These are phyloP conservation scores for Harlomillsia oculata DNA, from an alignment of 1,140 invertebrate species.

Conservation along the genomic window DNA sequence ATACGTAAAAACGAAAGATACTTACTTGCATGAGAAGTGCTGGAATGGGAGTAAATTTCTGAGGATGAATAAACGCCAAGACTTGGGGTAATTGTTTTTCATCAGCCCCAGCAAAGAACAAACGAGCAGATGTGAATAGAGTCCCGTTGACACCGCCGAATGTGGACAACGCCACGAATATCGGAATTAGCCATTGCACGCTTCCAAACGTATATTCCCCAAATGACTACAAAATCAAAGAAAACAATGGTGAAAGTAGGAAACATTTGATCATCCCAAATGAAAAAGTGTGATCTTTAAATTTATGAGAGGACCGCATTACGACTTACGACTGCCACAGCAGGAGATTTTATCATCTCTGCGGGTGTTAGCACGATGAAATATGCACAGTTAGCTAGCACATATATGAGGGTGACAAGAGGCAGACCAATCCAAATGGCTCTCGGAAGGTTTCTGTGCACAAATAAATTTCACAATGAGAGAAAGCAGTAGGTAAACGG, in stretches of 20 bases:
- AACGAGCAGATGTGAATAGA: constrained; percentile 73
- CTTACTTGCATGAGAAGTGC: constrained; percentile 65
- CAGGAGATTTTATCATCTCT: constrained; percentile 65
- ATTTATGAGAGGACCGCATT: too few species aligned
- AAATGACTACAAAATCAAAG: constrained; percentile 53
- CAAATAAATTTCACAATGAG: constrained; percentile 1
- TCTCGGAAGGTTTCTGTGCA: constrained; percentile 66
- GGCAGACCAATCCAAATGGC: constrained; percentile 82
- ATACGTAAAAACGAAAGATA: constrained; percentile 26
- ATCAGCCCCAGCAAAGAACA: constrained; percentile 65
- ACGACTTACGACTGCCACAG: constrained; percentile 66
- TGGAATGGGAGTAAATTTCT: constrained; percentile 67
- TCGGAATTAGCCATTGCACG: constrained; percentile 68
- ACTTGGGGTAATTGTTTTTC: constrained; percentile 69
- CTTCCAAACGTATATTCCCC: constrained; percentile 64
- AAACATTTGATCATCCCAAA: background rate
- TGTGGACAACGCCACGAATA: constrained; percentile 62
- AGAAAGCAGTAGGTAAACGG: background rate
- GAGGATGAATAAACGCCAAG: constrained; percentile 64
- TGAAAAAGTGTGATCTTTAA: too few species aligned
- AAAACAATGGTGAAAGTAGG: constrained; percentile 6
- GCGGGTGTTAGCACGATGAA: constrained; percentile 69
- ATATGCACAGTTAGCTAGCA: constrained; percentile 78
- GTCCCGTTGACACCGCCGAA: constrained; percentile 72
- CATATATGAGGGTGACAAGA: constrained; percentile 74